Conservation (phyloP, 2,888 invertebrate species). For the Ypsolopha scabrella region DNA sequence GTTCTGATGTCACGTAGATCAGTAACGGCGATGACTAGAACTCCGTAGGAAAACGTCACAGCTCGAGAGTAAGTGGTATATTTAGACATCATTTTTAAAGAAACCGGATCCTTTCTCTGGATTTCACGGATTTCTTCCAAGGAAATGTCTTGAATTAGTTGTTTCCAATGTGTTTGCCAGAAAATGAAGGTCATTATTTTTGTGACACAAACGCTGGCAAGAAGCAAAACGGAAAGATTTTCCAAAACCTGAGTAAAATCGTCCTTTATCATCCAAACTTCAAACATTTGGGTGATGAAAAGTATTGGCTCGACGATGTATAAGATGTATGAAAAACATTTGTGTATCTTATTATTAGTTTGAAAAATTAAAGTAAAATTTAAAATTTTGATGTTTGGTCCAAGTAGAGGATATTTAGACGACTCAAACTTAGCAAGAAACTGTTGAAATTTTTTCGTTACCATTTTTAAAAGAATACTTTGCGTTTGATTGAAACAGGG, state of each 20-base stretch:
- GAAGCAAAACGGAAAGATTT: neutral
- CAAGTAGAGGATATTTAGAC: neutral
- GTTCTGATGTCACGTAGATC: conserved; percentile 24
- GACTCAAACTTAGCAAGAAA: neutral
- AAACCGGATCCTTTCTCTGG: conserved; percentile 14
- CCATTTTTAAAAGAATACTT: too few relatives aligned
- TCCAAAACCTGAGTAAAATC: neutral
- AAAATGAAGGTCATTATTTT: neutral
- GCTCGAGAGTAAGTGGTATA: conserved; percentile 34
- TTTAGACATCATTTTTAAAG: conserved; percentile 17
- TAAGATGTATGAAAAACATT: neutral
- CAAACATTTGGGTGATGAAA: neutral
- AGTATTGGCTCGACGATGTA: neutral
- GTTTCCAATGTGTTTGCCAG: conserved; percentile 16
- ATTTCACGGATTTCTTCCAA: conserved; percentile 25
- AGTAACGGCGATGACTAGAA: conserved; percentile 27
- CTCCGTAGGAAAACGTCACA: conserved; percentile 34
- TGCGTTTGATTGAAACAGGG: too few relatives aligned
- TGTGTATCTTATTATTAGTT: neutral
- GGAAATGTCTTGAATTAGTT: conserved; percentile 21
- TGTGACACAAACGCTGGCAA: neutral
- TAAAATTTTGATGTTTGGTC: neutral
- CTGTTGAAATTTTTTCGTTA: neutral
- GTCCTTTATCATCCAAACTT: neutral
- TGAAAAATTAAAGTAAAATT: neutral